These are phyloP conservation scores for Lycopodina hypogea DNA, from an alignment of 37 sponge, comb jelly and placozoan genomes.

Conservation along the genomic window DNA sequence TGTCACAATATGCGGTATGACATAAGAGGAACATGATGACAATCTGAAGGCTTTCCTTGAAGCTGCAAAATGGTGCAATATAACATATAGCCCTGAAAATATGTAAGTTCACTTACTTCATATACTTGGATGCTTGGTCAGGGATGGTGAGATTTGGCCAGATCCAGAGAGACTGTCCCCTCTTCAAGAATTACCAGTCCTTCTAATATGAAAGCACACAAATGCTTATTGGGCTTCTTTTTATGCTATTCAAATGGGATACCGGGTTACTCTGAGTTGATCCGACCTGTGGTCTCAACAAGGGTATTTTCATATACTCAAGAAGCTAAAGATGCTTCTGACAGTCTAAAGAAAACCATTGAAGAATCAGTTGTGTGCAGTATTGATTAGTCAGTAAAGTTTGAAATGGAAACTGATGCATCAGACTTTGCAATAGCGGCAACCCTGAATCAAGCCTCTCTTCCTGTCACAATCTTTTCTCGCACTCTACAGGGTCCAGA, in stretches of 20 bases:
- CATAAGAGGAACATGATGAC: slow-evolving; percentile 2
- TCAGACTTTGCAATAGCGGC: slow-evolving; percentile 3
- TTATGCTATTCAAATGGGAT: background rate
- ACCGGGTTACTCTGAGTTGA: background rate
- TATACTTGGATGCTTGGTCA: background rate
- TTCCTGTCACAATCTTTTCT: background rate
- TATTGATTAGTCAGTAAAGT: background rate
- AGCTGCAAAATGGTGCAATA: background rate
- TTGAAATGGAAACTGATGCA: slow-evolving; percentile 3
- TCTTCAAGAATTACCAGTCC: background rate
- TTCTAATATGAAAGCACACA: no score
- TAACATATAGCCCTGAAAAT: background rate
- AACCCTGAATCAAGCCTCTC: background rate
- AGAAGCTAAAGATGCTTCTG: background rate
- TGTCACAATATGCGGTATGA: slow-evolving; percentile 10
- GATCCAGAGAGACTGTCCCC: slow-evolving; percentile 1
- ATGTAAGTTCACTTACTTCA: background rate
- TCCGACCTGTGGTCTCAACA: background rate
- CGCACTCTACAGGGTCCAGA: background rate
- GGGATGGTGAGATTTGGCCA: background rate
- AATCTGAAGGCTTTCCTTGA: slow-evolving; percentile 2
- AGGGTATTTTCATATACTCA: background rate
- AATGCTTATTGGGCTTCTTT: no score
- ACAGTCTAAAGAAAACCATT: background rate
- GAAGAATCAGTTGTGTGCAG: background rate